Base-by-base conservation (phyloP, 2,888 invertebrate species). In the Autographa gamma region DNA sequence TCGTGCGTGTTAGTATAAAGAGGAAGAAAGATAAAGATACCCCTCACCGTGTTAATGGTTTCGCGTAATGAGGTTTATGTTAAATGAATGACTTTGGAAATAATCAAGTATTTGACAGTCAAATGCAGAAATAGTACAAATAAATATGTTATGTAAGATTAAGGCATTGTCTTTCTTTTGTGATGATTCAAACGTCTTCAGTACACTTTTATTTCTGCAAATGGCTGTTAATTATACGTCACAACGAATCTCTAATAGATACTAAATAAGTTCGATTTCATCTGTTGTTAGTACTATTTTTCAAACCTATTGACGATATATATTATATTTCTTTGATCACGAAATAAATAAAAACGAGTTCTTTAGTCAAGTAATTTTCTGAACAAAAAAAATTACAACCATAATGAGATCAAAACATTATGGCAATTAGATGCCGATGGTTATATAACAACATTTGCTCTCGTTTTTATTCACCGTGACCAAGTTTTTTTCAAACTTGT, bases 1-100 rank as follows among this genome's bases (percentile, higher is more conserved):
- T 69, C 76, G 79, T 82, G 80, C 76, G 65, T 76, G 74, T 91
- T 90, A 90, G 89, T 89, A 76, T 84, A 85, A 78, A 75, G 81
- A 80, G 73, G 66, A 71, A 78, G 81, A 25, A 56, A 19, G 54
- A 56, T 56, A 56, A 80, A 76, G 78, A 80, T 73, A 78, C 68
- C 85, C 82, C 70, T 80, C 80, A 82, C 84, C 83, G 70, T 84
- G 78, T 69, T 67, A 79, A 74, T 81, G 74, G 65, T 69, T 68
- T 75, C 69, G 79, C 79, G 63, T 78, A 76, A 78, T 77, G 79
- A 75, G 65, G 60, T 69, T 71, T 67, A 74, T 74, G 69, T 77
- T 71, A 58, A 63, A 68, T 70, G 71, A 71, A 73, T 67, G 54
- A 56, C 62, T 52, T 60, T 59, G 14, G 2, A 18, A 61, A 43